These are phyloP conservation scores for Malurus splendens DNA, from an alignment of 2,797 vertebrate species.

Conservation along the genomic window DNA sequence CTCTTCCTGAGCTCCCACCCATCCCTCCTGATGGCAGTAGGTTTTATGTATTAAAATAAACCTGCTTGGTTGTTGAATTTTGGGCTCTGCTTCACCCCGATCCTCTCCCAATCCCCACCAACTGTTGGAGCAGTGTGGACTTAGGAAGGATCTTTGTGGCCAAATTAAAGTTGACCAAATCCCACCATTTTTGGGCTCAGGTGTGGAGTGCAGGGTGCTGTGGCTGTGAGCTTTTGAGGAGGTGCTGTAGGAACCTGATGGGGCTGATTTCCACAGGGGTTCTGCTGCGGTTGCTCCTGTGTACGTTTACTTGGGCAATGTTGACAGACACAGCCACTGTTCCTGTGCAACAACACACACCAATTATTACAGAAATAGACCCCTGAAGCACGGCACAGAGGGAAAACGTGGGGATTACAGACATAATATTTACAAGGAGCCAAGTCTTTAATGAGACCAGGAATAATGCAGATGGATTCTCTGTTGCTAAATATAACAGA, in stretches of 20 bases:
- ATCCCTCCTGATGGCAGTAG: not conserved
- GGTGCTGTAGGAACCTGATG: not conserved
- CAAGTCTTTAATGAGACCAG: slow-evolving; percentile 37
- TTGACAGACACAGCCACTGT: slow-evolving; percentile 35
- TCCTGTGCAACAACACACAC: not conserved
- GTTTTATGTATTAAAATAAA: not conserved
- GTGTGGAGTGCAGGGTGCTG: rapidly evolving
- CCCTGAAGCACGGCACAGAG: not conserved
- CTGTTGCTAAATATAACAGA: slow-evolving; percentile 11
- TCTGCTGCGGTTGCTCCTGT: rapidly evolving
- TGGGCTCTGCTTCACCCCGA: not conserved
- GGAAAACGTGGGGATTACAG: slow-evolving; percentile 27
- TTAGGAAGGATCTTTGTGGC: not conserved
- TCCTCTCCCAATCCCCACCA: not conserved
- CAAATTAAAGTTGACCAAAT: not conserved
- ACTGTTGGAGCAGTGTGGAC: not conserved
- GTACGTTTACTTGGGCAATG: not conserved
- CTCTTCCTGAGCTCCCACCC: not conserved
- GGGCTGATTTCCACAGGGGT: not conserved
- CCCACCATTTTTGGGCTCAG: rapidly evolving
- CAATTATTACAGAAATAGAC: slow-evolving; percentile 47
- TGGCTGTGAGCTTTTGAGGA: not conserved
- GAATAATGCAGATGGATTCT: slow-evolving; percentile 44
- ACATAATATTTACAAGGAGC: slow-evolving; percentile 48
- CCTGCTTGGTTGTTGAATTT: not conserved